Conservation (phyloP, 1,140 invertebrate genomes). For the Drosophila bipectinata region DNA sequence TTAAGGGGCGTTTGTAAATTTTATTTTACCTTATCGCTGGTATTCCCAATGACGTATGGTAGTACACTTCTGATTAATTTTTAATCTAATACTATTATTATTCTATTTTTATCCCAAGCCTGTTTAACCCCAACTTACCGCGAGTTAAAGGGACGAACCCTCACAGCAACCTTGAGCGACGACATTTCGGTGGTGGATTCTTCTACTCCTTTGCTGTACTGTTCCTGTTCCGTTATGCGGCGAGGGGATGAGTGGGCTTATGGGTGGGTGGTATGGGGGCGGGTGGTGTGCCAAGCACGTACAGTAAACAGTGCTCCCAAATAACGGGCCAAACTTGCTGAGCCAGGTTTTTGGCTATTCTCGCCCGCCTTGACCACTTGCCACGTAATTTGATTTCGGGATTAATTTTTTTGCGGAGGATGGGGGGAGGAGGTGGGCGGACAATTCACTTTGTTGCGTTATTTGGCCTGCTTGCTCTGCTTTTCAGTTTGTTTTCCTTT, state of each 20-base stretch:
- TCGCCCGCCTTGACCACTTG: slow-evolving; percentile 40
- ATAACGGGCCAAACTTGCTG: slow-evolving; percentile 10
- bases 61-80: too few species aligned
- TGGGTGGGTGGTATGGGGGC: slow-evolving; percentile 23
- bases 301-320: slow-evolving; percentile 34
- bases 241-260: background rate
- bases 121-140: slow-evolving; percentile 84
- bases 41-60: background rate
- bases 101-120: background rate
- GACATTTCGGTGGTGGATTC: slow-evolving; percentile 85
- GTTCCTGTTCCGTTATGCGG: background rate
- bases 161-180: slow-evolving; percentile 88
- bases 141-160: slow-evolving; percentile 88
- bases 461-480: slow-evolving; percentile 23
- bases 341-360: slow-evolving; percentile 32
- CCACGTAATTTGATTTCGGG: slow-evolving; percentile 39
- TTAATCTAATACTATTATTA: background rate
- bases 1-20: slow-evolving; percentile 26
- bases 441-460: slow-evolving; percentile 49
- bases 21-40: slow-evolving; percentile 7
- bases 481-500: slow-evolving; percentile 72
- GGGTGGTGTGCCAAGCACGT: slow-evolving; percentile 15
- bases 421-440: slow-evolving; percentile 2
- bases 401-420: slow-evolving; percentile 1
- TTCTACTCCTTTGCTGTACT: slow-evolving; percentile 38